Conservation (phyloP, 2,797 vertebrate genomes). For the Clarias fuscus region DNA sequence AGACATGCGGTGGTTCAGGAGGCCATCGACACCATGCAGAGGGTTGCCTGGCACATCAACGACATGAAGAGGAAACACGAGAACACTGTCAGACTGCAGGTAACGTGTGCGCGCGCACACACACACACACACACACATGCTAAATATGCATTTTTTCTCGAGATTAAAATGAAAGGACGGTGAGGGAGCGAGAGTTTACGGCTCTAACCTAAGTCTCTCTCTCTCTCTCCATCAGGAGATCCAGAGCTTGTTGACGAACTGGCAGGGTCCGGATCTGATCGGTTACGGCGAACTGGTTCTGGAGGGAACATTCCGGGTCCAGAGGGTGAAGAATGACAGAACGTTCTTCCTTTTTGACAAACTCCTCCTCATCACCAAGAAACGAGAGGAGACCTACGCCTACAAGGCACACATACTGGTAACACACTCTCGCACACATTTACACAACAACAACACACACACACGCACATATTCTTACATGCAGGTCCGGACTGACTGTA, state of each 20-base stretch:
- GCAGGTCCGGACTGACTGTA: background rate
- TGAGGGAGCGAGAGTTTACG: background rate
- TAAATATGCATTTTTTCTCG: background rate
- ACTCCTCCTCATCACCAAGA: slow-evolving; percentile 95
- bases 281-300: slow-evolving; percentile 95
- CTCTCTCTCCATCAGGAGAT: slow-evolving; percentile 82
- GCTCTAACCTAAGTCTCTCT: background rate
- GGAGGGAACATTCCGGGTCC: slow-evolving; percentile 94
- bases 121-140: background rate
- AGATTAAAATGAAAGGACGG: background rate
- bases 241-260: slow-evolving; percentile 95
- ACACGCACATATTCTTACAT: background rate
- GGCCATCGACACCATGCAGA: slow-evolving; percentile 98
- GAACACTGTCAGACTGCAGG: slow-evolving; percentile 91
- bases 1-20: slow-evolving; percentile 92
- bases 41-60: slow-evolving; percentile 98
- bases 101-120: slow-evolving; percentile 57
- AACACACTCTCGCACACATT: background rate
- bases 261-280: slow-evolving; percentile 96
- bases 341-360: slow-evolving; percentile 96
- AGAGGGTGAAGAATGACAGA: slow-evolving; percentile 95
- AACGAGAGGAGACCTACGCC: slow-evolving; percentile 89
- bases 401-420: slow-evolving; percentile 99
- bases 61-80: slow-evolving; percentile 99
- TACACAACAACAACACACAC: slow-evolving; percentile 15